Percentiles rank a stretch among this genome's conserved stretches.
Evolutionary conservation across 2,113 vertebrate species (phyloP).

Genomic region (Casuarius casuarius): DNA sequence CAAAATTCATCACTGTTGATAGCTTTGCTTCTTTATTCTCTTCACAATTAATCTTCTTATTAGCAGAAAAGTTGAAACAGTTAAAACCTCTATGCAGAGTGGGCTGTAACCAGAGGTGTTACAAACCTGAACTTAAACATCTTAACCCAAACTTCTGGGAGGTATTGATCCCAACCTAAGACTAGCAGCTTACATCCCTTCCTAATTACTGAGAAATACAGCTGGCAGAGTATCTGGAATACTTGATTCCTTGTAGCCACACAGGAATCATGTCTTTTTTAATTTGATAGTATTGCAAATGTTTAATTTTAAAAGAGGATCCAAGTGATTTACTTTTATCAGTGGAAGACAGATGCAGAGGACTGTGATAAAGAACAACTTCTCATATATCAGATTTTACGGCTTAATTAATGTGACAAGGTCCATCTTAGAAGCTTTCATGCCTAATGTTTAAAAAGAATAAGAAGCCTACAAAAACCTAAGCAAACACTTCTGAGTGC

Average conservation of each 20-base stretch:
- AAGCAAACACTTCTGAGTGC: background rate
- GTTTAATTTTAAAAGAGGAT: background rate
- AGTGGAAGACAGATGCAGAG: background rate
- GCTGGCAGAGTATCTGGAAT: background rate
- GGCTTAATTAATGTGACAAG: background rate
- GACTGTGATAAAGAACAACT: background rate
- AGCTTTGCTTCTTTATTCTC: background rate
- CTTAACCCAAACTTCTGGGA: background rate
- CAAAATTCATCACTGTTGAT: constrained; percentile 18
- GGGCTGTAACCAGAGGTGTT: background rate
- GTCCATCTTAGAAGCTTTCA: constrained; percentile 7
- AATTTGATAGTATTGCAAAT: background rate
- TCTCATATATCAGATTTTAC: background rate
- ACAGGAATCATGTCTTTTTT: background rate
- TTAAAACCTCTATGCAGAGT: background rate
- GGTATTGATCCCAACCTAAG: background rate
- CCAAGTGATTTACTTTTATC: background rate
- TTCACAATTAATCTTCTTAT: background rate
- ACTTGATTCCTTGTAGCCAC: background rate
- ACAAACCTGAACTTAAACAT: background rate
- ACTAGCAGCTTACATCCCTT: background rate
- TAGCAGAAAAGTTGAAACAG: background rate
- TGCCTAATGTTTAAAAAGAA: background rate
- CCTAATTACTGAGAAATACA: background rate
- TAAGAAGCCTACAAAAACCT: constrained; percentile 10